Evolutionary conservation across 2,888 invertebrate genomes (phyloP).

Genomic region (Cotesia congregata): DNA sequence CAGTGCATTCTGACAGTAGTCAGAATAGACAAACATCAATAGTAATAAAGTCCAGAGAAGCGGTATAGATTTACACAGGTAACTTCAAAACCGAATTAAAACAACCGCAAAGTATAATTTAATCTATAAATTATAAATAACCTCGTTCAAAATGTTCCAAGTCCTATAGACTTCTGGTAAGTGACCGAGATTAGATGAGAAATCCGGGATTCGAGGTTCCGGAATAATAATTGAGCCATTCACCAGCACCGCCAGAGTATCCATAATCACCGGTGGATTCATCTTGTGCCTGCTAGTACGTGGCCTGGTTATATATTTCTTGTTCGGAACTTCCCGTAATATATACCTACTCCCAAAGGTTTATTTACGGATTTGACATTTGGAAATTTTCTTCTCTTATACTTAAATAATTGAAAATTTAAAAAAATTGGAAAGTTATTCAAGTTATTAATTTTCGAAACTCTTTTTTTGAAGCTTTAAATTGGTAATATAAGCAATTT

Average conservation of each 20-base stretch:
- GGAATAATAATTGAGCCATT: slow-evolving; percentile 11
- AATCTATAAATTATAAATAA: not conserved
- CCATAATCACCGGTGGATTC: slow-evolving; percentile 22
- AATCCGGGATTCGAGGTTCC: not conserved
- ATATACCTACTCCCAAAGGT: not conserved
- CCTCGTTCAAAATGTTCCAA: no score
- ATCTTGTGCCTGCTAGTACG: not conserved
- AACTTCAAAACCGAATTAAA: not conserved
- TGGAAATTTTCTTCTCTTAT: not conserved
- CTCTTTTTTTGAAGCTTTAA: no score
- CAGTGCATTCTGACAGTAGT: no score
- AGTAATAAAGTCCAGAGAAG: not conserved
- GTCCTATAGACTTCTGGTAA: not conserved
- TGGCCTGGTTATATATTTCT: not conserved
- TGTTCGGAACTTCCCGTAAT: no score
- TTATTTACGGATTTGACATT: not conserved
- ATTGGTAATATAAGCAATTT: no score
- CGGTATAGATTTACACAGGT: no score
- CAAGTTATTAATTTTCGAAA: no score
- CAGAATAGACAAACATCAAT: not conserved
- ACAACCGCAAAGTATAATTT: not conserved
- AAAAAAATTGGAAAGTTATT: no score
- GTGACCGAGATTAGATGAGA: not conserved
- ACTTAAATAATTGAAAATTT: no score
- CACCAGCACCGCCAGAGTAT: not conserved